Base-by-base conservation (phyloP, 1,140 invertebrate species). In the Camponotus pennsylvanicus region DNA sequence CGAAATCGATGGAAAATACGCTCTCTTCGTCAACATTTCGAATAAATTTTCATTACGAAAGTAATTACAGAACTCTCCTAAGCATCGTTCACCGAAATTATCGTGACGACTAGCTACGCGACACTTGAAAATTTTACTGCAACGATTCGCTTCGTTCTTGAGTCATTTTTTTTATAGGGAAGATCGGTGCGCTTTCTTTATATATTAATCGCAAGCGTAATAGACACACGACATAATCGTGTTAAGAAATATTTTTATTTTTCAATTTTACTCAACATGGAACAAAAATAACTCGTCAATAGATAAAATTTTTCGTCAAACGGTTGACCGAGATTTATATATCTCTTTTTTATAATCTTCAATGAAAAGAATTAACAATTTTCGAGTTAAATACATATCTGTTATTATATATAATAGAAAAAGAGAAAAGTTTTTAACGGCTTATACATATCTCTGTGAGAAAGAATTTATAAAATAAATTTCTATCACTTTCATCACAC, bases 41-140 rank as follows among this genome's bases (percentile, higher is more conserved):
- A 61, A 73, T 83, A 55, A 83, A 83, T 61, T 73, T 40, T 73
- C 69, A 49, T 49, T 73, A 32, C 55, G 15, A 32, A 45, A 37
- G 18, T 34, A 63, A 83, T 83, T 52, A 61, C 18, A 45, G 5
- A 59, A 1, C 3, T 34, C 34, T 34, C 2, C 0, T 32, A 27
- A 6, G 27, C 5, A 57, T 18, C 45, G 42, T 69, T 64, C 8
- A 9, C n/a, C 45, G 27, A 40, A 42, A 52, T 69, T 49, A 1
- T 40, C 13, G 15, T 15, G 42, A 64, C 8, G 49, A 52, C 13
- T 5, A 52, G 15, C 4, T 52, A 63, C 8, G 34, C 11, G 27
- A 13, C 18, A 37, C 40, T 67, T 37, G 67, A 49, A 49, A 27
- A 49, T 49, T 49, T 70, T 4, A 27, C 27, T 45, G 9, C 37